Percentiles rank a stretch among this genome's conserved stretches.
Evolutionary conservation across 2,888 invertebrate species (phyloP).

Genomic region (Camptogramma bilineatum): DNA sequence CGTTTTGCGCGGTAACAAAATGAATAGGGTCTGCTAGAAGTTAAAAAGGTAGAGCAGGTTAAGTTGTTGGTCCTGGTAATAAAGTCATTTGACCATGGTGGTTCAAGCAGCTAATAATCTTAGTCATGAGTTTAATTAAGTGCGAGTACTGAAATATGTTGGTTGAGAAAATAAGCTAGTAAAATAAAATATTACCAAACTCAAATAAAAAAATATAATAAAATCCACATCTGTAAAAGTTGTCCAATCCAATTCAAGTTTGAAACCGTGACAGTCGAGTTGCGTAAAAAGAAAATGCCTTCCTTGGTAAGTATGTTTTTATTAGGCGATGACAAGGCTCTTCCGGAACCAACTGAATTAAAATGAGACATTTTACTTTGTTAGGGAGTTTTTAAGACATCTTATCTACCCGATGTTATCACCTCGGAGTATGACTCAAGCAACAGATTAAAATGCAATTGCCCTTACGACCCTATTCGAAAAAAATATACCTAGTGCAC

Average conservation of each 20-base stretch:
- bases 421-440: not conserved
- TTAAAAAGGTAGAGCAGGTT: no score
- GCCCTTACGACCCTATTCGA: not conserved
- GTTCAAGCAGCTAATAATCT: no score
- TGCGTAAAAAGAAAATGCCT: slow-evolving; percentile 41
- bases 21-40: no score
- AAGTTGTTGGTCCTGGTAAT: no score
- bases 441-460: not conserved
- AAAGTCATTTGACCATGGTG: no score
- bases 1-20: no score
- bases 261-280: slow-evolving; percentile 32
- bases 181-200: not conserved
- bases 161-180: not conserved
- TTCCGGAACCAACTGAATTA: slow-evolving; percentile 43
- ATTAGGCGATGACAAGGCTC: slow-evolving; percentile 43
- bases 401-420: slow-evolving; percentile 23
- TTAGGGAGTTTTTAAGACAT: slow-evolving; percentile 27
- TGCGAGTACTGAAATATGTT: not conserved
- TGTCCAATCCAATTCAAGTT: slow-evolving; percentile 39
- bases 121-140: no score
- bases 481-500: slow-evolving; percentile 1
- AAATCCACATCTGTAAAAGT: slow-evolving; percentile 31
- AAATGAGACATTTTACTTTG: slow-evolving; percentile 42
- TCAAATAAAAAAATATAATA: slow-evolving; percentile 23
- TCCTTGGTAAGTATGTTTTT: slow-evolving; percentile 40